Conservation (phyloP, 2,888 invertebrate genomes). For the Leucophenga maculata region DNA sequence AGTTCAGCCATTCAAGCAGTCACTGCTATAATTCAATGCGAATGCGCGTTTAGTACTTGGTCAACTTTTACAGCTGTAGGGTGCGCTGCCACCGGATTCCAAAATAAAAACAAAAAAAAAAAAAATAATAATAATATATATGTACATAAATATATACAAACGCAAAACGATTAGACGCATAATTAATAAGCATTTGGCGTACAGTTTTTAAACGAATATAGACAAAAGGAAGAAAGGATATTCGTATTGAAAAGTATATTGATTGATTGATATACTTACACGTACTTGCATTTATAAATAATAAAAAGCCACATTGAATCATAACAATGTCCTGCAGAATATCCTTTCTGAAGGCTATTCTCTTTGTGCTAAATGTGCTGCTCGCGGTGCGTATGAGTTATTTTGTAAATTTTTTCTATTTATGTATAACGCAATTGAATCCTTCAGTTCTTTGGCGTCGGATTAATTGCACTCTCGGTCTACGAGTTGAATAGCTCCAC, state of each 20-base stretch:
- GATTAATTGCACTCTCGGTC: slow-evolving; percentile 62
- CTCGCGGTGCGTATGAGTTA: slow-evolving; percentile 65
- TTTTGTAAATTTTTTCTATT: neutral
- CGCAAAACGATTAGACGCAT: too few species aligned
- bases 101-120: neutral
- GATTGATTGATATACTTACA: too few species aligned
- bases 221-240: too few species aligned
- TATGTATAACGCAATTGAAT: too few species aligned
- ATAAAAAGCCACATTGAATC: too few species aligned
- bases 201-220: too few species aligned
- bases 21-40: neutral
- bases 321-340: slow-evolving; percentile 56
- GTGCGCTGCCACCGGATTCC: neutral
- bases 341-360: slow-evolving; percentile 58
- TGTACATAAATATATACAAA: too few species aligned
- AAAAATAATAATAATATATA: neutral
- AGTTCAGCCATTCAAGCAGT: too few species aligned
- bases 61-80: slow-evolving; percentile 18
- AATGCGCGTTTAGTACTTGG: slow-evolving; percentile 15
- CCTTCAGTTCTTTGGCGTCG: slow-evolving; percentile 64
- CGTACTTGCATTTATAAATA: neutral
- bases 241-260: too few species aligned
- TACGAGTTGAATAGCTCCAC: slow-evolving; percentile 63
- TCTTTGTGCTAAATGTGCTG: slow-evolving; percentile 62
- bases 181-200: too few species aligned